Evolutionary conservation across 2,888 invertebrate genomes (phyloP), one percentile per base, ranked within the genome.

Genomic region (Hipparchia sbordonii): DNA sequence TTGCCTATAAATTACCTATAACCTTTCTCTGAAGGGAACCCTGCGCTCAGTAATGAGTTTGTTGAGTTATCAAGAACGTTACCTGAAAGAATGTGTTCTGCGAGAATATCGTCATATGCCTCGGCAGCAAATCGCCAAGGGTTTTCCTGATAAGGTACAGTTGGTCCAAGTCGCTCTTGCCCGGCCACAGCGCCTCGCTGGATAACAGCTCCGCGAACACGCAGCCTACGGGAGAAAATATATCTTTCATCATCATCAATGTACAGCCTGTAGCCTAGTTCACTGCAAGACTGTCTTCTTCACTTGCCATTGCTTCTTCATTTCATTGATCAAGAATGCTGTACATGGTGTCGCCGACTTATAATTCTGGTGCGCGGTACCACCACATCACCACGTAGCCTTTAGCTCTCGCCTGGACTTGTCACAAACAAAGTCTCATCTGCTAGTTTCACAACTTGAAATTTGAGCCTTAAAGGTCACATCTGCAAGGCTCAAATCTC

Each of bases 141-240:
- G 99, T 99, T 89, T 97, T 97, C 84, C 98, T 95, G 85, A 99
- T 99, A 81, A 99, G 95, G 93, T 98, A 99, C 71, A 99, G 93
- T 90, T 99, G 99, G 93, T 99, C 99, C 45, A 99, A 97, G 89
- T 99, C 99, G 52, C 99, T 99, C 89, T 99, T 98, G 57, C 99
- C 99, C 0, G 99, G 99, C 99, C 99, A 99, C 48, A 99, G 86
- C 0, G 99, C 98, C 88, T 98, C 98, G 13, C 98, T 98, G 67
- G 97, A 95, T 69, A 98, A 95, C 70, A 98, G 91, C 88, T 98
- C 98, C 6, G 98, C 98, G 85, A 97, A 96, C 6, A 98, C 97
- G 84, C 98, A 98, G 48, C 98, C 96, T 96, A 84, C 0, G 84
- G 86, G 76, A 67, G 61, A 8, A 0, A 48, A 48, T 2, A 48